phyloP scores from a whole-genome alignment of 2,797 vertebrate genomes.

The Oreonectes daqikongensis region DNA sequence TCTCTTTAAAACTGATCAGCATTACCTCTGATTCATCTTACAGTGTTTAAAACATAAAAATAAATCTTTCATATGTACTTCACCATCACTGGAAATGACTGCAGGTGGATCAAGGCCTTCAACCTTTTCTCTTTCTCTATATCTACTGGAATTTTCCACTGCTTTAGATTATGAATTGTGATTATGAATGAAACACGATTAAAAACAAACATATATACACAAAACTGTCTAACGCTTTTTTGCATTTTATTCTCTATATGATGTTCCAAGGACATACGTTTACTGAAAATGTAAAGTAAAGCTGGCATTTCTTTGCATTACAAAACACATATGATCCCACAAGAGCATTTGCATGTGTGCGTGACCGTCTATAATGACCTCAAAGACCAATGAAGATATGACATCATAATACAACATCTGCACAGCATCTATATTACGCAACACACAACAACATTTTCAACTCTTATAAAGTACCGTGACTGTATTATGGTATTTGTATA shows the following conservation, averaged over 20 bases:
- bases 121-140: not conserved
- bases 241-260: not conserved
- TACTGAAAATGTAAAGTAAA: too few species aligned
- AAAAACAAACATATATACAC: not conserved
- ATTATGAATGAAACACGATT: not conserved
- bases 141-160: not conserved
- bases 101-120: slow-evolving; percentile 10
- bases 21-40: too few species aligned
- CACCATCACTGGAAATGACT: not conserved
- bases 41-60: not conserved
- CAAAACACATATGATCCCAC: slow-evolving; percentile 39
- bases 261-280: not conserved
- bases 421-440: slow-evolving; percentile 25
- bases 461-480: not conserved
- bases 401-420: slow-evolving; percentile 49
- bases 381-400: slow-evolving; percentile 47
- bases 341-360: slow-evolving; percentile 51
- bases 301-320: slow-evolving; percentile 9
- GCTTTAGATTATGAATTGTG: not conserved
- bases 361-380: slow-evolving; percentile 29
- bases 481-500: too few species aligned
- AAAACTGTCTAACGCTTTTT: not conserved
- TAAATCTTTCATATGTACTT: not conserved
- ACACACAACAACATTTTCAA: not conserved
- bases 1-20: too few species aligned